Evolutionary conservation across 2,888 invertebrate species (phyloP), one percentile per base, ranked within the genome.

Genomic region (Allacma fusca): DNA sequence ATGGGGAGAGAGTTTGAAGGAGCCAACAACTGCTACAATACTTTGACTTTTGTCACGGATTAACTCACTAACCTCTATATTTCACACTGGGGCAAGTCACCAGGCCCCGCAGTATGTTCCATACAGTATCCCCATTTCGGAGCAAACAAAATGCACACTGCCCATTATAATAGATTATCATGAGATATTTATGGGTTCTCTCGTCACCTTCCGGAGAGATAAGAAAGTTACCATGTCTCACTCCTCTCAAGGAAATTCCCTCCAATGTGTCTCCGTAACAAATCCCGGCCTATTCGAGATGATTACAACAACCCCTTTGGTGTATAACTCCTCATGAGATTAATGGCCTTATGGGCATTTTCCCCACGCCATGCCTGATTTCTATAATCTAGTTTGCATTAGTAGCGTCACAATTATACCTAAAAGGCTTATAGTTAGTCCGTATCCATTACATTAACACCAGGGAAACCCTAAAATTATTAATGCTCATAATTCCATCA

Each of bases 131-230:
- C n/a, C 50, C 16, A 1, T 13, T 4, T 13, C 9, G 50, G 65
- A 26, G 29, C 1, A 62, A 7, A 26, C 28, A 24, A 26, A 65
- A 28, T 9, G 19, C 2, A 50, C 50, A 50, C 9, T 50, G 23
- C 28, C 62, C 34, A 80, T 80, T 80, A 78, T 57, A 72, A 50
- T 57, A 78, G 77, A 80, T 79, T 80, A 80, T 76, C 74, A 68
- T 77, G 80, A 78, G 78, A 79, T 80, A 73, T 80, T 80, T 80
- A 80, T 79, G 80, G 40, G 77, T n/a, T 57, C 73, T 69, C 75
- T 78, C 79, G 77, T 78, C 74, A 74, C 23, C 44, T 44, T 62
- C 23, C 16, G 34, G 43, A 50, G 50, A 50, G 50, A 50, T 50
- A 50, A 50, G 50, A n/a, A 50, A 50, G 16, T 1, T n/a, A 5